Evolutionary conservation across 2,797 vertebrate genomes (phyloP).

Genomic region (Sebastes oblongus): DNA sequence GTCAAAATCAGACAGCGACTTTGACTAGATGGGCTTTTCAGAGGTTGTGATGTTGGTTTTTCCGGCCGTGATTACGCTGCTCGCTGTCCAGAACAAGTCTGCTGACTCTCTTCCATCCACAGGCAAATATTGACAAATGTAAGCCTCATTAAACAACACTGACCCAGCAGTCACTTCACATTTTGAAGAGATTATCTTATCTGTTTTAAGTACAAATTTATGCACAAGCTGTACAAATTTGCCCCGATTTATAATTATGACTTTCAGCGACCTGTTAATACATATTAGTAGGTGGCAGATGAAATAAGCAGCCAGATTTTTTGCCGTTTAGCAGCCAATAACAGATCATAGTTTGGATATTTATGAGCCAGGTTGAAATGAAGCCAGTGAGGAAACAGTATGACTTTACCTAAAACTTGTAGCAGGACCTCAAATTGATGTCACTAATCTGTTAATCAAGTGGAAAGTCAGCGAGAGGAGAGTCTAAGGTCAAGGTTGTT

Average conservation of each 20-base stretch:
- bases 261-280: neutral
- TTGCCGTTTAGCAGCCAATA: neutral
- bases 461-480: constrained; percentile 32
- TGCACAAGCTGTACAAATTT: neutral
- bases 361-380: constrained; percentile 20
- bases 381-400: constrained; percentile 8
- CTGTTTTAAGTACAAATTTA: constrained; percentile 4
- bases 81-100: neutral
- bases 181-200: constrained; percentile 24
- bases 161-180: constrained; percentile 33
- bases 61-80: constrained; percentile 24
- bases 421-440: constrained; percentile 20
- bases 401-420: constrained; percentile 31
- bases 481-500: constrained; percentile 49
- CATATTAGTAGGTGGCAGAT: neutral
- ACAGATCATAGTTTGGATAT: constrained; percentile 6
- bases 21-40: neutral
- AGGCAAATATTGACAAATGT: constrained; percentile 51
- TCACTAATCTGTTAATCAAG: constrained; percentile 48
- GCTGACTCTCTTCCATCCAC: constrained; percentile 13
- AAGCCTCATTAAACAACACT: constrained; percentile 48
- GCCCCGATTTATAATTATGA: neutral
- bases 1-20: neutral
- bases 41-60: constrained; percentile 29
- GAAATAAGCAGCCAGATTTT: neutral